Evolutionary conservation across 2,797 vertebrate species (phyloP).

Genomic region (Onychomys arenicola): DNA sequence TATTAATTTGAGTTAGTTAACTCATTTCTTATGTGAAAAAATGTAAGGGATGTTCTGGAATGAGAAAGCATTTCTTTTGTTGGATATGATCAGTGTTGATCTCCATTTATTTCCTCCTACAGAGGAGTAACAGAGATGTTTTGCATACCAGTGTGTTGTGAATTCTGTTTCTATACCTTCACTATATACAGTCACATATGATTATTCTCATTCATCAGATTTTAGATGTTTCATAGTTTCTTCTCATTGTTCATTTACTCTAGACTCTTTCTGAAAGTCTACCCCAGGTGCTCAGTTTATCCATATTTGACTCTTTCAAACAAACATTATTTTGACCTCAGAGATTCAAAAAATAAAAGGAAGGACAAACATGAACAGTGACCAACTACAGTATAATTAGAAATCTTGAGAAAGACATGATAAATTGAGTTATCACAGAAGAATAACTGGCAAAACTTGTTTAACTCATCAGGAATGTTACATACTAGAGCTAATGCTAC

Average conservation of each 20-base stretch:
- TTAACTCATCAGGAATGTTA: background rate
- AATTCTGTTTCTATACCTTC: background rate
- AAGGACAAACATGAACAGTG: background rate
- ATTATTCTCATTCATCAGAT: background rate
- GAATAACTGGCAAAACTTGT: background rate
- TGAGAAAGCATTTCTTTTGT: background rate
- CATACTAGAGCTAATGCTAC: background rate
- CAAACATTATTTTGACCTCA: background rate
- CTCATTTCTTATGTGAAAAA: slow-evolving; percentile 17
- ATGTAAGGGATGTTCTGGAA: slow-evolving; percentile 40
- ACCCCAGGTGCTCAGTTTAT: background rate
- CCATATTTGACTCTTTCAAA: background rate
- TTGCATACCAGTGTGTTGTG: background rate
- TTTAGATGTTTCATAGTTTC: background rate
- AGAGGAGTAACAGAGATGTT: background rate
- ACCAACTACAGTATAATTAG: background rate
- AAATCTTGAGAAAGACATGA: background rate
- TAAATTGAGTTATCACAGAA: background rate
- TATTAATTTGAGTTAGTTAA: slow-evolving; percentile 56
- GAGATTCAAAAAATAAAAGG: background rate
- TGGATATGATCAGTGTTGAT: background rate
- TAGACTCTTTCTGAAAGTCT: background rate
- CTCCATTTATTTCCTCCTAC: background rate
- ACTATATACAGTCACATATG: background rate
- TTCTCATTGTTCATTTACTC: background rate